Evolutionary conservation across 2,888 invertebrate species (phyloP).

Genomic region (Julus scanicus): DNA sequence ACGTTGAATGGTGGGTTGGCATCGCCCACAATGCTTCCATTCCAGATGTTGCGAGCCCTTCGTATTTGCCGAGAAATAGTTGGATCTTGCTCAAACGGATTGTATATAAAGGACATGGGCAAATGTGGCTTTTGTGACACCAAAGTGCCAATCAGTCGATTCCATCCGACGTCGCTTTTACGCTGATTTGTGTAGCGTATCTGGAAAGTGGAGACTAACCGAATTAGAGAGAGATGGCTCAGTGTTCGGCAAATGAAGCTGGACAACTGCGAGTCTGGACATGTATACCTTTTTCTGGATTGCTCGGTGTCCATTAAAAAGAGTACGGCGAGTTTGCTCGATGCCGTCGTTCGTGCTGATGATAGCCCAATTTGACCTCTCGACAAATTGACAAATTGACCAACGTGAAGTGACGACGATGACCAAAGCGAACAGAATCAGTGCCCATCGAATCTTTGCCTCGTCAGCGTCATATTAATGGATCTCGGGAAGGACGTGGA

Average conservation of each 20-base stretch:
- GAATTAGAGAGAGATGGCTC: slow-evolving; percentile 17
- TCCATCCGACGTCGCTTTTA: neutral
- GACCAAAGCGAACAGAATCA: slow-evolving; percentile 8
- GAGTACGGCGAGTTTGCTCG: neutral
- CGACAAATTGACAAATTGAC: slow-evolving; percentile 32
- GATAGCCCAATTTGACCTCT: slow-evolving; percentile 25
- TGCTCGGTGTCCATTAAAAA: neutral
- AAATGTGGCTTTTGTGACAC: slow-evolving; percentile 36
- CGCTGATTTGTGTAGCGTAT: slow-evolving; percentile 30
- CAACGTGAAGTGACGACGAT: neutral
- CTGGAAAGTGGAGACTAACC: slow-evolving; percentile 29
- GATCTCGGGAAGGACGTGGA: neutral
- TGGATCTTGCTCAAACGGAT: neutral
- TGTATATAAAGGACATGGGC: neutral
- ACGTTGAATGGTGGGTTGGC: neutral
- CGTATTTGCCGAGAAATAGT: neutral
- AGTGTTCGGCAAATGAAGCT: neutral
- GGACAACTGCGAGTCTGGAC: neutral
- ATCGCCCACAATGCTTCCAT: neutral
- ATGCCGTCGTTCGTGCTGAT: neutral
- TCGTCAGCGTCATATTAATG: neutral
- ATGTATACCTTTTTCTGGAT: neutral
- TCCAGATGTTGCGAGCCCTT: neutral
- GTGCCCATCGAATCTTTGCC: neutral
- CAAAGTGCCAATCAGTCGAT: slow-evolving; percentile 28